Evolutionary conservation across 2,888 invertebrate genomes (phyloP), one percentile per base, ranked within the genome.

Genomic region (Podotricha telesiphe): DNA sequence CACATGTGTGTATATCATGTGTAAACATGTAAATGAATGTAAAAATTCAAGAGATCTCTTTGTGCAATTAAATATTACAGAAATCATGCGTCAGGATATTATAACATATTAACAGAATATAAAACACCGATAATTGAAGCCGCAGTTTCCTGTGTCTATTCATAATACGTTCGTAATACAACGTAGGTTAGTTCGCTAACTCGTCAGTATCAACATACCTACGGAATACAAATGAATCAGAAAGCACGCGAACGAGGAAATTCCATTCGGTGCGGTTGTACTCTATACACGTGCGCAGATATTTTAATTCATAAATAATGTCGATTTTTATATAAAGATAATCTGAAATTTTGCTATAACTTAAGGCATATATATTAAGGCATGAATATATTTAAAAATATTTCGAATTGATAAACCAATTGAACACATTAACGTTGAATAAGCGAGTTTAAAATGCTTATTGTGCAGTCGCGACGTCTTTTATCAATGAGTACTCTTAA

Each of bases 141-240:
- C 79, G 75, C 75, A 77, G 82, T 82, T 87, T 88, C 87, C 88
- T 84, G 82, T 78, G 82, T 70, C 77, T 79, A 77, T 72, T 77
- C 74, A 76, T 74, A 79, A 73, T 72, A 72, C 71, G 67, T 73
- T 72, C 71, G 69, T 61, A 71, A 69, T 72, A 79, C 83, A 80
- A 81, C 82, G 81, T 82, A 80, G 73, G 73, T 81, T 79, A 81
- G 78, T 82, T 78, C 78, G 81, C 82, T 81, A 84, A 81, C 78
- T 79, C 75, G 77, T 76, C 80, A 62, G 67, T 62, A 72, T 75
- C 74, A 80, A 72, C 69, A 62, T 77, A 73, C 65, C 67, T 78
- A 74, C 78, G 73, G 90, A 86, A 91, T 90, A 89, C 87, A 85
- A 90, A 91, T 91, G 87, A 90, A 84, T 88, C 89, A 86, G 85